These are phyloP conservation scores for Hyles vespertilio DNA, from an alignment of 1,140 invertebrate species.

Conservation along the genomic window DNA sequence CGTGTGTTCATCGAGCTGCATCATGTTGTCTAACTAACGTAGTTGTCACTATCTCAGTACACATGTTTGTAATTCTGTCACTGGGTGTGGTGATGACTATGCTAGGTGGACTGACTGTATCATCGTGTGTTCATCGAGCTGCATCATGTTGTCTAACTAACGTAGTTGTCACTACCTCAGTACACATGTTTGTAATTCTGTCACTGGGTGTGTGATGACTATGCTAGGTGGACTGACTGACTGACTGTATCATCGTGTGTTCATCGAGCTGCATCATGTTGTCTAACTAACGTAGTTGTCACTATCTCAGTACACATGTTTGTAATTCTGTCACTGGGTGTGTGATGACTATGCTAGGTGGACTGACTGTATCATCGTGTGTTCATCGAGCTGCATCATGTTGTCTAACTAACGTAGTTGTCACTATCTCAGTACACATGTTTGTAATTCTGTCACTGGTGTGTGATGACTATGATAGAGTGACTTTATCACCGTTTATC, in stretches of 20 bases:
- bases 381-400: neutral
- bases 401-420: slow-evolving; percentile 7
- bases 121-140: slow-evolving; percentile 20
- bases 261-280: neutral
- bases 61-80: too few relatives aligned
- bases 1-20: too few relatives aligned
- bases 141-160: neutral
- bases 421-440: slow-evolving; percentile 28
- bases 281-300: slow-evolving; percentile 6
- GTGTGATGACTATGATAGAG: neutral
- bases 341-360: slow-evolving; percentile 12
- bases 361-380: neutral
- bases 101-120: too few relatives aligned
- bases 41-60: too few relatives aligned
- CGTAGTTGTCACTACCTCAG: too few relatives aligned
- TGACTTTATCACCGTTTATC: slow-evolving; percentile 1
- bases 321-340: slow-evolving; percentile 25
- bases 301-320: slow-evolving; percentile 27
- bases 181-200: slow-evolving; percentile 23
- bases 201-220: slow-evolving; percentile 33
- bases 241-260: slow-evolving; percentile 1
- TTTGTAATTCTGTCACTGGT: slow-evolving; percentile 1
- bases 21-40: too few relatives aligned
- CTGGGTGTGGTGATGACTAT: too few relatives aligned
- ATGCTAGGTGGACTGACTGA: slow-evolving; percentile 8